Evolutionary conservation across 2,797 vertebrate genomes (phyloP).

Genomic region (Propithecus perrieri): DNA sequence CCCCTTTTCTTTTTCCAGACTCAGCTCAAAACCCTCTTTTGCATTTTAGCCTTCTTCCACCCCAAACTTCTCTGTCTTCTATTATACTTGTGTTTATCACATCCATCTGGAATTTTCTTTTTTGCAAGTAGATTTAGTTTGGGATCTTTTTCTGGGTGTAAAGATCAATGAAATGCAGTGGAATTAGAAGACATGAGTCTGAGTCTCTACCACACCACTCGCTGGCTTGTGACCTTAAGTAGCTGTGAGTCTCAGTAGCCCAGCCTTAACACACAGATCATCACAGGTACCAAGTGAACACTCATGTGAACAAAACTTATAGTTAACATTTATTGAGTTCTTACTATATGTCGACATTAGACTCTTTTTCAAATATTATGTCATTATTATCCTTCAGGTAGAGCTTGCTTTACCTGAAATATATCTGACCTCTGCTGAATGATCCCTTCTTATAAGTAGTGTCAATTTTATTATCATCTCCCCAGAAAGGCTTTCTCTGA

Average conservation of each 20-base stretch:
- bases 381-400: neutral
- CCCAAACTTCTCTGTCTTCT: neutral
- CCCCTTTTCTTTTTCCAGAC: neutral
- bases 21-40: neutral
- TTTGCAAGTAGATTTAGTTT: neutral
- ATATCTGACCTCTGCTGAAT: neutral
- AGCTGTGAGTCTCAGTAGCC: neutral
- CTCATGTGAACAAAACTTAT: neutral
- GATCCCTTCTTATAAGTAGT: neutral
- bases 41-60: neutral
- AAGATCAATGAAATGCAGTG: neutral
- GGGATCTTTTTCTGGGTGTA: neutral
- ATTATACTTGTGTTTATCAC: neutral
- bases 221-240: neutral
- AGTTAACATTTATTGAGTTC: neutral
- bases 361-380: neutral
- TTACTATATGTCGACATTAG: neutral
- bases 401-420: neutral
- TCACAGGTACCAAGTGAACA: neutral
- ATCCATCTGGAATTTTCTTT: neutral
- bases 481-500: neutral
- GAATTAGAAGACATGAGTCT: neutral
- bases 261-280: neutral
- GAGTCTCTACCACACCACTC: neutral
- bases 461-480: neutral